These are phyloP conservation scores for Helleia helle DNA, from an alignment of 2,888 invertebrate species.

Conservation along the genomic window DNA sequence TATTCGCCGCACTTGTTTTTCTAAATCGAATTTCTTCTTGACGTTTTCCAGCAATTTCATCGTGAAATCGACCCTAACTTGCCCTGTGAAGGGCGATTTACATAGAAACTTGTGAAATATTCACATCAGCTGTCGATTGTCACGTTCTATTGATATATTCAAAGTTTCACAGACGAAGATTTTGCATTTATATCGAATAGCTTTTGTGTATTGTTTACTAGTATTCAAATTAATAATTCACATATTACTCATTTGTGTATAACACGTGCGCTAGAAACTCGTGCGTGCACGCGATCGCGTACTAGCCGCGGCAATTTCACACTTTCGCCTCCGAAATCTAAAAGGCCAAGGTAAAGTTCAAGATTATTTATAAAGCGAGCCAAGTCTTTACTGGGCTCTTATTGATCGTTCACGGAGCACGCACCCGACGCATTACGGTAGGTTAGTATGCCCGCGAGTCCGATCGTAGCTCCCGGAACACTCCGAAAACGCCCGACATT, in stretches of 20 bases:
- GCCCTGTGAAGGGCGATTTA: constrained; percentile 46
- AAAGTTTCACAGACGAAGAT: constrained; percentile 52
- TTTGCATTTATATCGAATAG: constrained; percentile 60
- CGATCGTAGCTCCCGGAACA: constrained; percentile 61
- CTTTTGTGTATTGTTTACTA: too few relatives aligned
- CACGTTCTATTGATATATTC: constrained; percentile 65
- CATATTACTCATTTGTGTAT: background rate
- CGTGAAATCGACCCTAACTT: constrained; percentile 35
- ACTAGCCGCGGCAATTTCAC: constrained; percentile 42
- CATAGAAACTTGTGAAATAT: constrained; percentile 66
- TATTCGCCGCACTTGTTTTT: constrained; percentile 47
- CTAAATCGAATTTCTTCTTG: constrained; percentile 36
- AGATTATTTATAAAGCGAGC: constrained; percentile 67
- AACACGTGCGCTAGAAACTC: background rate
- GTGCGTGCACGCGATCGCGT: constrained; percentile 26
- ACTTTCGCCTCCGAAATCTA: constrained; percentile 54
- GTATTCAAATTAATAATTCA: too few relatives aligned
- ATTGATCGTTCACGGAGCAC: constrained; percentile 65
- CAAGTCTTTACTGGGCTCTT: constrained; percentile 55
- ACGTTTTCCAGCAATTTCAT: constrained; percentile 42
- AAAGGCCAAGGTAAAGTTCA: constrained; percentile 64
- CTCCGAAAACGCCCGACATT: constrained; percentile 64
- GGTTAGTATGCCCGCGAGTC: constrained; percentile 62
- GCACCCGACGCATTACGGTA: constrained; percentile 67
- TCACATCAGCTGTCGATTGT: constrained; percentile 62